Percentiles rank a stretch among this genome's conserved stretches.
Evolutionary conservation across 2,888 invertebrate species (phyloP).

Genomic region (Dendrolimus pini): DNA sequence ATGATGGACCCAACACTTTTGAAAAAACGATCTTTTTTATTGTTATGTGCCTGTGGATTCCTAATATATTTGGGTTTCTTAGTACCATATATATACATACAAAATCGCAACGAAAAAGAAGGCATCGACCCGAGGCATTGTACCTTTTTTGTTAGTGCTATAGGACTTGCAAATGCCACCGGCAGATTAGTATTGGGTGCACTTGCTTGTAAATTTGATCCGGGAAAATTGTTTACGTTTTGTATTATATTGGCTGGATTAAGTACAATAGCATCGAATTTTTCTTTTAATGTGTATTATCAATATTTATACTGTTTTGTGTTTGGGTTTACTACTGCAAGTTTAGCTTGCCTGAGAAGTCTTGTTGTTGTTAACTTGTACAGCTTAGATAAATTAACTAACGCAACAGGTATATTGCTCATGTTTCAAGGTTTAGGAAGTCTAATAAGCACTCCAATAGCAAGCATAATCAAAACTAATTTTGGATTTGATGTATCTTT

Average conservation of each 20-base stretch:
- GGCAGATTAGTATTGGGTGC: conserved; percentile 46
- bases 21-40: conserved; percentile 42
- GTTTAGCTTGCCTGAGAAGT: conserved; percentile 45
- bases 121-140: conserved; percentile 44
- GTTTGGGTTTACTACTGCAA: conserved; percentile 49
- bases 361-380: conserved; percentile 51
- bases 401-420: conserved; percentile 57
- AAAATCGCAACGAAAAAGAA: conserved; percentile 38
- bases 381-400: conserved; percentile 61
- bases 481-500: conserved; percentile 48
- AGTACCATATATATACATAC: conserved; percentile 55
- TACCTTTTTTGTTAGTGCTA: conserved; percentile 48
- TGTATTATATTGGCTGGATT: conserved; percentile 37
- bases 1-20: conserved; percentile 62
- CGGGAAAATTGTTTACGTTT: conserved; percentile 31
- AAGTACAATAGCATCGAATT: conserved; percentile 37
- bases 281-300: conserved; percentile 44
- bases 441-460: conserved; percentile 54
- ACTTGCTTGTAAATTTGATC: conserved; percentile 43
- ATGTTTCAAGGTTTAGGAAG: conserved; percentile 58
- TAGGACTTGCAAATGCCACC: conserved; percentile 46
- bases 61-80: conserved; percentile 46
- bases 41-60: conserved; percentile 42
- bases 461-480: conserved; percentile 38
- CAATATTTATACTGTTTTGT: conserved; percentile 47